phyloP scores from a whole-genome alignment of 2,888 invertebrate species.

The Linnaemya tessellans region DNA sequence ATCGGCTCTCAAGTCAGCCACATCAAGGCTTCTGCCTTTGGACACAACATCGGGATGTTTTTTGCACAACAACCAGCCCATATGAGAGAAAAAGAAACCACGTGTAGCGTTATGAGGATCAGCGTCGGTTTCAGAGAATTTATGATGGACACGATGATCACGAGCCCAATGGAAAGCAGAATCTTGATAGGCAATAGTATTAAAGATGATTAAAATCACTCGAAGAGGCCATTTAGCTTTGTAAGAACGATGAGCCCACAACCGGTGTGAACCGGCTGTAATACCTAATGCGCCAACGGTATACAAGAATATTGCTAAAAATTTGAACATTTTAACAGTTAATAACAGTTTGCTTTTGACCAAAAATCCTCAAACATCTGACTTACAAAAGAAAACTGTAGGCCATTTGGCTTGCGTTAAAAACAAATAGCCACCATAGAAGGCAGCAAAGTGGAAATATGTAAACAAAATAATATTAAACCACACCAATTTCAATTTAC shows the following conservation, averaged over 20 bases:
- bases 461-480: conserved; percentile 90
- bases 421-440: conserved; percentile 90
- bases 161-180: conserved; percentile 90
- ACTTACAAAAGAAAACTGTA: conserved; percentile 90
- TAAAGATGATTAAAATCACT: conserved; percentile 90
- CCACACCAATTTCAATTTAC: conserved; percentile 88
- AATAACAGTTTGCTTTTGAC: background rate
- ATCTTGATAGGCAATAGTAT: conserved; percentile 95
- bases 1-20: conserved; percentile 92
- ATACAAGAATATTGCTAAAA: conserved; percentile 89
- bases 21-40: conserved; percentile 93
- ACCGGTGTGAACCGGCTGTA: conserved; percentile 97
- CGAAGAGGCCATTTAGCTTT: conserved; percentile 96
- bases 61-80: conserved; percentile 95
- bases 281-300: conserved; percentile 93
- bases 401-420: conserved; percentile 89
- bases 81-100: conserved; percentile 98
- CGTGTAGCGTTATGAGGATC: conserved; percentile 96
- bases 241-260: conserved; percentile 98
- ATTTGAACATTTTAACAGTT: background rate
- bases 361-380: background rate
- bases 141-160: conserved; percentile 94
- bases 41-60: conserved; percentile 95
- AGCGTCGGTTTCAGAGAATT: conserved; percentile 95
- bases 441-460: conserved; percentile 89